A percentile compares a stretch with the other conserved stretches of the same genome.
These are phyloP conservation scores for Rhynchopsitta pachyrhyncha DNA, from an alignment of 2,113 vertebrate genomes.

Conservation along the genomic window DNA sequence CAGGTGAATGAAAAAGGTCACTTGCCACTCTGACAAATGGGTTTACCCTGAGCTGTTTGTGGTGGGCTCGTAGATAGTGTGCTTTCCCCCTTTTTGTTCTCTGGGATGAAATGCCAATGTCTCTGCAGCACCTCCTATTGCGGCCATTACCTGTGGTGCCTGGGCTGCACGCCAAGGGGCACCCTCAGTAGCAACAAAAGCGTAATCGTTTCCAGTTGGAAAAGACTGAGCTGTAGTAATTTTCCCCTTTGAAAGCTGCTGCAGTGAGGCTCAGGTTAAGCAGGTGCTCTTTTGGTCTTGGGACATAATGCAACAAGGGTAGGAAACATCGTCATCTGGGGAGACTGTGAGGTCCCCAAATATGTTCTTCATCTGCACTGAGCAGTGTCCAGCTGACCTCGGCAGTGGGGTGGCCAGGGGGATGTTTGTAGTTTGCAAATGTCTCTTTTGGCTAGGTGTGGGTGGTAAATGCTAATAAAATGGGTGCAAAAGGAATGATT, in stretches of 20 bases:
- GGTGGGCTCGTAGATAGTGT: background rate
- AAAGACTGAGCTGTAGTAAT: constrained; percentile 30
- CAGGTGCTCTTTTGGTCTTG: background rate
- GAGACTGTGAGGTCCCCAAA: background rate
- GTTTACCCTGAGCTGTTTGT: constrained; percentile 32
- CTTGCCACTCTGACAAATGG: constrained; percentile 36
- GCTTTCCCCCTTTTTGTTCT: background rate
- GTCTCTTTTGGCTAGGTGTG: background rate
- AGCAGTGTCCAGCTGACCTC: background rate
- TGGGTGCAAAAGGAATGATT: background rate
- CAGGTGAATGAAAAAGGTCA: constrained; percentile 42
- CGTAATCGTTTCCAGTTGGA: constrained; percentile 63
- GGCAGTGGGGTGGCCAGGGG: rapidly evolving
- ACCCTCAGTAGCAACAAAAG: constrained; percentile 68
- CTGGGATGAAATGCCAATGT: background rate
- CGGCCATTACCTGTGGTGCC: constrained; percentile 53
- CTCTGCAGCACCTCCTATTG: constrained; percentile 6
- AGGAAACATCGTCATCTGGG: rapidly evolving
- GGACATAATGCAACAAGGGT: rapidly evolving
- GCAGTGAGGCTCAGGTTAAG: background rate
- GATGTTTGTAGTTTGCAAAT: background rate
- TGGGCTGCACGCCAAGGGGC: constrained; percentile 62
- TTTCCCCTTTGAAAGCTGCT: constrained; percentile 10
- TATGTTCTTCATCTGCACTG: background rate
- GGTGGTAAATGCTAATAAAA: background rate